Base-by-base conservation (phyloP, 2,888 invertebrate species). In the Zhengitettix transpicula region DNA sequence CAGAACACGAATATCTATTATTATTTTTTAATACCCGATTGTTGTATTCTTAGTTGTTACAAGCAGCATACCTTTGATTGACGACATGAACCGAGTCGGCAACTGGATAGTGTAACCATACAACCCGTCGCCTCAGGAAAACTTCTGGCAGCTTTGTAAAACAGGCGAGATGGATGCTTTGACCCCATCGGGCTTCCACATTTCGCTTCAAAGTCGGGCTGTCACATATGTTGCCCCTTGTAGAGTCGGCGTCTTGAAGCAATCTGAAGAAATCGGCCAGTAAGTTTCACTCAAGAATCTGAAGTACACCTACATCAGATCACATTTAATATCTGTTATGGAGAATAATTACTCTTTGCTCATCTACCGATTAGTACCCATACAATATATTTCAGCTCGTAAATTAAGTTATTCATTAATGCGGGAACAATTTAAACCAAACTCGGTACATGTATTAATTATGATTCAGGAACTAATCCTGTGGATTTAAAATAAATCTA, bases 121-220 rank as follows among this genome's bases (percentile, higher is more conserved):
- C 85, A 60, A 91, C 87, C 55, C 89, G 87, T 66, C 89, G 84
- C 16, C 88, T 85, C 61, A 86, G 84, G 55, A 91, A 74, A 5
- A 90, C 89, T 67, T 90, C 89, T 0, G 90, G 90, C 83, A 91
- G 89, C 73, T 89, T 90, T 58, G 93, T 84, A 71, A 92, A 91
- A 73, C 93, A 93, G 58, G 92, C 91, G 62, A 94, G 78, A 72
- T 94, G 93, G 55, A 94, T 81, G 70, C 91, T 92, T 74, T 94
- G 93, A 9, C 94, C 94, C 85, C 92, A 94, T n/a, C 92, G 92
- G 12, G 91, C 93, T 1, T 90, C 82, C 70, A 94, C 84, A 70
- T 85, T 88, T 77, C 92, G 90, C 68, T 91, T 88, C 55, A 89
- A 81, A 56, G 92, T 88, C 64, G 90, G 91, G 55, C 88, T 87